phyloP scores from a whole-genome alignment of 2,797 vertebrate species.

The Myioborus melanocephalus region DNA sequence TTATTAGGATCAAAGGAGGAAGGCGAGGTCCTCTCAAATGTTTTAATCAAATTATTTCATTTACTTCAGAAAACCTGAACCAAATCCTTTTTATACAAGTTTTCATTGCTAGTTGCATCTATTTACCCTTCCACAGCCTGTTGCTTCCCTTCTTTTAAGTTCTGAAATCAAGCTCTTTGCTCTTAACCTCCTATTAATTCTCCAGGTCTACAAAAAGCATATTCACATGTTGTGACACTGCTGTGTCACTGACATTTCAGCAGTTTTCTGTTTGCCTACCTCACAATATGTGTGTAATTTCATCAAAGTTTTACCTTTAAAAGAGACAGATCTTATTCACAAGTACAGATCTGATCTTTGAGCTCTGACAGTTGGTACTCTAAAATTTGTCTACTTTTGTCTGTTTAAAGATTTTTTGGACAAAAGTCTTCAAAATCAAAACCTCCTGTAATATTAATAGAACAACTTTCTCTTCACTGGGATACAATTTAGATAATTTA shows the following conservation, averaged over 20 bases:
- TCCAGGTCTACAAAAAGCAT: not conserved
- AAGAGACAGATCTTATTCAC: not conserved
- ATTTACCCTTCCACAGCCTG: not conserved
- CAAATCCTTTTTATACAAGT: not conserved
- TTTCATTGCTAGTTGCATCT: not conserved
- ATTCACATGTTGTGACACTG: not conserved
- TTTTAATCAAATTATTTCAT: not conserved
- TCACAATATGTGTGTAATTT: accelerated
- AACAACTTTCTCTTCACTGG: not conserved
- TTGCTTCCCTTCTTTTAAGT: not conserved
- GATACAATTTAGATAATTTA: not conserved
- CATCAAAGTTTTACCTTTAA: not conserved
- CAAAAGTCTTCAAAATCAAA: not conserved
- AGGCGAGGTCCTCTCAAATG: not conserved
- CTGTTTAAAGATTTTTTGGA: not conserved
- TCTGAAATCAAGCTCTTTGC: not conserved
- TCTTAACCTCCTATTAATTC: not conserved
- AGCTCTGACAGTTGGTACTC: not conserved
- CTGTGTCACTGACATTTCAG: not conserved
- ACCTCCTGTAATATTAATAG: too few species aligned
- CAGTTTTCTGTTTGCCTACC: not conserved
- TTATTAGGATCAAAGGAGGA: not conserved
- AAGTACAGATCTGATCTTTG: not conserved
- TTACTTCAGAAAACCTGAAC: not conserved
- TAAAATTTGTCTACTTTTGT: not conserved